phyloP scores from a whole-genome alignment of 2,888 invertebrate species.

The Abrostola triplasia region DNA sequence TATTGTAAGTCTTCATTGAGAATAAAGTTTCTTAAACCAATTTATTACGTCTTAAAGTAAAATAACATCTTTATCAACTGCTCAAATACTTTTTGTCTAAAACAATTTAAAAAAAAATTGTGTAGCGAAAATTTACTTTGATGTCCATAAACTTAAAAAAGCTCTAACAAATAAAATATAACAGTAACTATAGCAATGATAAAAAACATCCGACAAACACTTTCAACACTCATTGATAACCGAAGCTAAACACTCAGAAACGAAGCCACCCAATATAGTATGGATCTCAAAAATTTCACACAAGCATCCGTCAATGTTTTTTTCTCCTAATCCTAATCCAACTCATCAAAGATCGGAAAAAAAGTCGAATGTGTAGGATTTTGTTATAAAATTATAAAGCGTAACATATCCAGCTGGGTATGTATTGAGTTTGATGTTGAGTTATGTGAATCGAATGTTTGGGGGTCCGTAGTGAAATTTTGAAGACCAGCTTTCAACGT shows the following conservation, averaged over 20 bases:
- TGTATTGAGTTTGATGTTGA: constrained; percentile 70
- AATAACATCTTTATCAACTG: no score
- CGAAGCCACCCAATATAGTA: constrained; percentile 28
- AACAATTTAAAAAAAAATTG: no score
- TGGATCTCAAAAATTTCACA: constrained; percentile 45
- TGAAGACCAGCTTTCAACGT: not conserved
- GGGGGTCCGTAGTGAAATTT: constrained; percentile 46
- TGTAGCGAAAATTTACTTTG: no score
- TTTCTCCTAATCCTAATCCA: constrained; percentile 66
- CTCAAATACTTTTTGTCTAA: no score
- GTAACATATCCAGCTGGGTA: constrained; percentile 76
- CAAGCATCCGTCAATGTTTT: constrained; percentile 65
- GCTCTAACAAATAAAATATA: no score
- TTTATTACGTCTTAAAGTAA: no score
- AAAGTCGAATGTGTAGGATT: constrained; percentile 71
- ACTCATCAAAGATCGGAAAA: constrained; percentile 70
- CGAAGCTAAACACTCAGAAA: constrained; percentile 24
- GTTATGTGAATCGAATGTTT: constrained; percentile 56
- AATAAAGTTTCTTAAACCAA: no score
- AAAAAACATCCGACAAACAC: not conserved
- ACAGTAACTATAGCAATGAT: not conserved
- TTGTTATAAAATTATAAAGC: constrained; percentile 70
- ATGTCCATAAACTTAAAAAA: no score
- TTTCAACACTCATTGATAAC: constrained; percentile 41
- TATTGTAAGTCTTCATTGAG: no score